Conservation (phyloP, 2,797 vertebrate species). For the Columba guinea region DNA sequence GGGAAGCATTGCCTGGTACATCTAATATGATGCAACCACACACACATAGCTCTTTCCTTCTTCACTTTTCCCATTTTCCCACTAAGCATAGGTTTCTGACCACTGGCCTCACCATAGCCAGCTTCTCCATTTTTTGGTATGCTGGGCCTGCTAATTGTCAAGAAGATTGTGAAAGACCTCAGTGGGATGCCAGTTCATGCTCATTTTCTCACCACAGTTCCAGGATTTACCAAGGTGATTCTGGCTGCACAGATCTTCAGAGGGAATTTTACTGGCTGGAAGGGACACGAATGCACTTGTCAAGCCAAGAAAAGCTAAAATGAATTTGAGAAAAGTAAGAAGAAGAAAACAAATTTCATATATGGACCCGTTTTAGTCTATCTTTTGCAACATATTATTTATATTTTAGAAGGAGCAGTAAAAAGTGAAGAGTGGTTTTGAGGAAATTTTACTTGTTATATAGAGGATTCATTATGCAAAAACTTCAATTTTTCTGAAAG, state of each 20-base stretch:
- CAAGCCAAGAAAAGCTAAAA: neutral
- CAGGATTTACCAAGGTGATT: neutral
- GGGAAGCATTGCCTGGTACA: neutral
- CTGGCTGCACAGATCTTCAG: neutral
- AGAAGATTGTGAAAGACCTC: neutral
- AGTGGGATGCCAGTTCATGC: neutral
- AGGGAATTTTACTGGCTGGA: neutral
- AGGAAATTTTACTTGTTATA: neutral
- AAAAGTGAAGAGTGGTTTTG: neutral
- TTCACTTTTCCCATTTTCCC: neutral
- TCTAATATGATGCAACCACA: neutral
- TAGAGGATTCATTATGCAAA: neutral
- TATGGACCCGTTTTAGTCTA: neutral
- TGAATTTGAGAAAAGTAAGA: neutral
- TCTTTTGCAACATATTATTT: neutral
- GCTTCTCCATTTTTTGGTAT: neutral
- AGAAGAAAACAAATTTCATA: neutral
- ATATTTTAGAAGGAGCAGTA: neutral
- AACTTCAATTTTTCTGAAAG: neutral
- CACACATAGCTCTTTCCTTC: neutral
- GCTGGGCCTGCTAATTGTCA: neutral
- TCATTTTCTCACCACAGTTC: neutral
- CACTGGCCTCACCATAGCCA: neutral
- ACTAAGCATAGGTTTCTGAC: neutral
- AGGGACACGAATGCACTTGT: neutral